A percentile compares a stretch with the other conserved stretches of the same genome.
These are phyloP conservation scores for Octonoba sinensis DNA, from an alignment of 2,888 invertebrate genomes.

Conservation along the genomic window DNA sequence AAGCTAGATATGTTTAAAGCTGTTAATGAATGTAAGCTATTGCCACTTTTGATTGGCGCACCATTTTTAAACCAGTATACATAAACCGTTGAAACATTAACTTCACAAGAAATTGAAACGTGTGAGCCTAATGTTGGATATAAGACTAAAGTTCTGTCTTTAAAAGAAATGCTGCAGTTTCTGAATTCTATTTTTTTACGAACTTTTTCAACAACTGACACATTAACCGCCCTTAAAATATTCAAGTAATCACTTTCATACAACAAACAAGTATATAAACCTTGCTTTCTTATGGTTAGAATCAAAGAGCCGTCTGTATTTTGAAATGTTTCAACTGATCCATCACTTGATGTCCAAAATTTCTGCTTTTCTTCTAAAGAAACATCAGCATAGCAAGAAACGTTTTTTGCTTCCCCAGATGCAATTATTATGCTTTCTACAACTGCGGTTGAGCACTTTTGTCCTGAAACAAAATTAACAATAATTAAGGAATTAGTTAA, in stretches of 20 bases:
- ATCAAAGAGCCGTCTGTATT: not conserved
- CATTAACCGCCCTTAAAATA: constrained; percentile 36
- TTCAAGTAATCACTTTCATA: constrained; percentile 14
- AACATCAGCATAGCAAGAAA: constrained; percentile 21
- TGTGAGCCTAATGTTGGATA: constrained; percentile 10
- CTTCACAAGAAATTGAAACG: constrained; percentile 45
- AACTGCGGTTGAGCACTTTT: constrained; percentile 14
- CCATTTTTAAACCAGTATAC: constrained; percentile 46
- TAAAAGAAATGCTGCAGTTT: constrained; percentile 26
- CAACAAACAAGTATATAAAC: constrained; percentile 39
- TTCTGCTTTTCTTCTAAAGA: not conserved
- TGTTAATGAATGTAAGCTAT: not conserved
- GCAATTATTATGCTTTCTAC: constrained; percentile 30
- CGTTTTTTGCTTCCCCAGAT: constrained; percentile 22
- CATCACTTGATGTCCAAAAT: constrained; percentile 42
- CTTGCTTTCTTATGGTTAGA: constrained; percentile 26
- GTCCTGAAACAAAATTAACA: constrained; percentile 13
- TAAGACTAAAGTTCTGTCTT: constrained; percentile 24
- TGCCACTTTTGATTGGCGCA: not conserved
- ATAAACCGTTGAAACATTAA: not conserved
- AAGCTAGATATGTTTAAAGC: constrained; percentile 26
- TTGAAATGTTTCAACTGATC: not conserved
- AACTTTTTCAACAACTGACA: not conserved
- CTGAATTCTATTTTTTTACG: not conserved
- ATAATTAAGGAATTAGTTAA: too few species aligned